These are phyloP conservation scores for Nicator chloris DNA, from an alignment of 2,113 vertebrate genomes.

Conservation along the genomic window DNA sequence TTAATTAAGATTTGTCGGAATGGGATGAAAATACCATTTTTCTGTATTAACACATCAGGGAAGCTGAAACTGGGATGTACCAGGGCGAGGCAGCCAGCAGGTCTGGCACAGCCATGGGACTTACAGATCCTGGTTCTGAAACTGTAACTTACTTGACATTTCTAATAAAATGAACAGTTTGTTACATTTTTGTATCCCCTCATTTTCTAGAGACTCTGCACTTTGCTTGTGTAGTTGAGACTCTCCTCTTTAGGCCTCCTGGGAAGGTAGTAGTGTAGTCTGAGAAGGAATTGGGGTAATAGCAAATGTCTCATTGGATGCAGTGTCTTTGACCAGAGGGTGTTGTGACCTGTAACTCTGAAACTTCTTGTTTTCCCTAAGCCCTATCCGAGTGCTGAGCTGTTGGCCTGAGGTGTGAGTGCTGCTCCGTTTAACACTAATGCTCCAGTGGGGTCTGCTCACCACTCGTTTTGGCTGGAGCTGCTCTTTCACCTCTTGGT, in stretches of 20 bases:
- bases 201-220: not conserved
- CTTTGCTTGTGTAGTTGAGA: not conserved
- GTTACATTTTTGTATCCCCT: conserved; percentile 19
- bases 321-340: not conserved
- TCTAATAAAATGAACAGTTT: conserved; percentile 41
- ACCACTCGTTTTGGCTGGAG: fast-evolving
- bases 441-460: not conserved
- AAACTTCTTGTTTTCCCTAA: not conserved
- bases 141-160: not conserved
- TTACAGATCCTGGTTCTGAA: not conserved
- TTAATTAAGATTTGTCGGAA: not conserved
- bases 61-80: not conserved
- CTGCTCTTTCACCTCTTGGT: not conserved
- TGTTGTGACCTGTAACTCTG: not conserved
- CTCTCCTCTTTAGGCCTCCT: not conserved
- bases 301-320: fast-evolving
- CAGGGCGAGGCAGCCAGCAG: not conserved
- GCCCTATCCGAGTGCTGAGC: fast-evolving
- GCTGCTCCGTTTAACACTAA: fast-evolving
- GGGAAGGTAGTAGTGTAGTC: not conserved
- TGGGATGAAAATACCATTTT: not conserved
- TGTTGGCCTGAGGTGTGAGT: not conserved
- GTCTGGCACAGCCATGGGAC: not conserved
- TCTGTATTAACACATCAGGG: not conserved
- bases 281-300: not conserved